These are phyloP conservation scores for Nematolebias whitei DNA, from an alignment of 2,113 vertebrate species.

Conservation along the genomic window DNA sequence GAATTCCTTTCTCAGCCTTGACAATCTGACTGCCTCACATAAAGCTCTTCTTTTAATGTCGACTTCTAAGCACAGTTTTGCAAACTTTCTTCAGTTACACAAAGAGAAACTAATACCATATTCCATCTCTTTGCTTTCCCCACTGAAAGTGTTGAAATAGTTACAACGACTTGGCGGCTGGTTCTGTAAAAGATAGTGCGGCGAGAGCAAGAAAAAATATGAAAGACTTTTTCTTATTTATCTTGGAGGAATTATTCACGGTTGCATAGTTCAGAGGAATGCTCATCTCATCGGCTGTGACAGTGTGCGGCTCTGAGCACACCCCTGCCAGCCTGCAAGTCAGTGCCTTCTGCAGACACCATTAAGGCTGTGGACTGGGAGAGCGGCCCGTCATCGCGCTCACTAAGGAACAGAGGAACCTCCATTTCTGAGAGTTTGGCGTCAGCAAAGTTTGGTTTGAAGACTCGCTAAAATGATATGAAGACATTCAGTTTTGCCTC, in stretches of 20 bases:
- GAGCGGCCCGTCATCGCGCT: slow-evolving; percentile 51
- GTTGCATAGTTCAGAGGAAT: slow-evolving; percentile 70
- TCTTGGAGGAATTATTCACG: slow-evolving; percentile 75
- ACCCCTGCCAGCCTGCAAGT: slow-evolving; percentile 64
- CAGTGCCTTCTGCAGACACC: slow-evolving; percentile 63
- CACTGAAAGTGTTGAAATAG: slow-evolving; percentile 74
- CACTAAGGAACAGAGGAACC: slow-evolving; percentile 54
- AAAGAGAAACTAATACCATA: slow-evolving; percentile 65
- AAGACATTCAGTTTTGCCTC: slow-evolving; percentile 61
- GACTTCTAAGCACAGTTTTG: slow-evolving; percentile 66
- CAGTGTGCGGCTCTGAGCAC: slow-evolving; percentile 67
- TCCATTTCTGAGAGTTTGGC: slow-evolving; percentile 55
- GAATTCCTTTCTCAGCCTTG: slow-evolving; percentile 46
- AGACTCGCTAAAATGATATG: slow-evolving; percentile 59
- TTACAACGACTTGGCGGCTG: slow-evolving; percentile 66
- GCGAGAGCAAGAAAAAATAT: slow-evolving; percentile 24
- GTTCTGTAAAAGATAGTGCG: slow-evolving; percentile 59
- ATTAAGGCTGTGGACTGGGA: slow-evolving; percentile 69
- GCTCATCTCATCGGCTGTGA: slow-evolving; percentile 70
- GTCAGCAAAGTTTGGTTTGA: slow-evolving; percentile 69
- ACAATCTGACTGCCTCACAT: slow-evolving; percentile 30
- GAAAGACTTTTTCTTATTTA: slow-evolving; percentile 57
- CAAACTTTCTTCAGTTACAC: slow-evolving; percentile 77
- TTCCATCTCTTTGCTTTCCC: slow-evolving; percentile 69
- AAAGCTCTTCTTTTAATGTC: slow-evolving; percentile 61